Evolutionary conservation across 2,797 vertebrate genomes (phyloP), one percentile per base, ranked within the genome.

Genomic region (Buphagus erythrorhynchus): DNA sequence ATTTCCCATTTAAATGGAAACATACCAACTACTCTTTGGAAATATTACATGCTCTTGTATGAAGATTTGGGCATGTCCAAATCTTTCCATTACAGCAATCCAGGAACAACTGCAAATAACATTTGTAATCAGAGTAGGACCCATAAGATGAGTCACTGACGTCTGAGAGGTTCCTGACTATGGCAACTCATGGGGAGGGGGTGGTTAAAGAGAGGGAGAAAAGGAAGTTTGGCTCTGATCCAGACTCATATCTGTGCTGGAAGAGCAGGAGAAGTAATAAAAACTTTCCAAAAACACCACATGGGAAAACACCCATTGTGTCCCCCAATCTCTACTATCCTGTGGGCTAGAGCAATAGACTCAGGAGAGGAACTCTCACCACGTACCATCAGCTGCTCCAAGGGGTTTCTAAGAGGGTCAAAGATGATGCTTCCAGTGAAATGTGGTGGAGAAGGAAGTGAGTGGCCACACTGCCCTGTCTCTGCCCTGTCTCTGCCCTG

Each of bases 1-100:
- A 90, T 87, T 79, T 93, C 90, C 45, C 51, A 80, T 94, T 85
- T 63, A 57, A 81, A 74, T 77, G 61, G 90, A 92, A 90, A 80
- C 87, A 63, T 71, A 88, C 9, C 62, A 83, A 57, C 25, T 90
- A 9, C 33, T 66, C 24, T 57, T 89, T 93, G 94, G 93, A 97
- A 97, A 96, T 62, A 87, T 59, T 66, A 68, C 74, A 87, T 69
- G 86, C n/a, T 87, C 86, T 67, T 63, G 40, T 83, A 62, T 52
- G 84, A 86, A 84, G 75, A 90, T 61, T 55, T 80, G 84, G 49
- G 72, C 69, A 82, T 77, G 73, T 83, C 61, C 71, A 91, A 78
- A 52, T 74, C 73, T 96, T 97, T 96, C 97, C 96, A 93, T 93
- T 93, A 93, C 85, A 92, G 72, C 80, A 88, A 54, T 38, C 45